These are phyloP conservation scores for Heliconius cydno DNA, from an alignment of 2,888 invertebrate genomes.

Conservation along the genomic window DNA sequence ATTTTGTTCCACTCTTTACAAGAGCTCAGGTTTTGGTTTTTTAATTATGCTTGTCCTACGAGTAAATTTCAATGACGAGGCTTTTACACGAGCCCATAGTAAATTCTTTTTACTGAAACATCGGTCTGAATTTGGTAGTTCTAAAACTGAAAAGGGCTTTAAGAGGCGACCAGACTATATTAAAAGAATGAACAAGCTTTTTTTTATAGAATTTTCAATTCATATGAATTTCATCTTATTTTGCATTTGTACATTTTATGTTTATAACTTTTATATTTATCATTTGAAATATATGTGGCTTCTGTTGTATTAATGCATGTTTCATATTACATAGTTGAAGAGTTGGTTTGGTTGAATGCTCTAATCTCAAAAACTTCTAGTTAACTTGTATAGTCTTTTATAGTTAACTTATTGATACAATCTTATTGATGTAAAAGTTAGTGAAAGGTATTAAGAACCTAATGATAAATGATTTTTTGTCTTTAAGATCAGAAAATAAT, in stretches of 20 bases:
- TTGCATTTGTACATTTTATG: not conserved
- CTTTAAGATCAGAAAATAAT: not conserved
- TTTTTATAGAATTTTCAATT: not conserved
- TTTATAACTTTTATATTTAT: not conserved
- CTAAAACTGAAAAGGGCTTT: slow-evolving; percentile 16
- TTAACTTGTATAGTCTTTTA: too few species aligned
- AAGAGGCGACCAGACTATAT: slow-evolving; percentile 13
- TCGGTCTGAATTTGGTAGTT: slow-evolving; percentile 11
- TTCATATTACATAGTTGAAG: not conserved
- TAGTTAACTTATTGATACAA: too few species aligned
- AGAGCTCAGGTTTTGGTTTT: not conserved
- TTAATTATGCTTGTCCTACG: slow-evolving; percentile 10
- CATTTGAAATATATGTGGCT: not conserved
- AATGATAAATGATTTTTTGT: not conserved
- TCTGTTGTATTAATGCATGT: not conserved
- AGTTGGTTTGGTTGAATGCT: too few species aligned
- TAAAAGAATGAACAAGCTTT: not conserved
- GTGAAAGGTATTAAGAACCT: not conserved
- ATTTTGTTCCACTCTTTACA: not conserved
- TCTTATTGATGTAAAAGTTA: not conserved
- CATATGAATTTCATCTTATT: not conserved
- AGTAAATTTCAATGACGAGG: slow-evolving; percentile 14
- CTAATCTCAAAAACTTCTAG: too few species aligned
- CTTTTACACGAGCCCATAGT: slow-evolving; percentile 10
- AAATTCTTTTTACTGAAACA: slow-evolving; percentile 14